phyloP scores from a whole-genome alignment of 1,140 invertebrate genomes.

The Papilio polyxenes region DNA sequence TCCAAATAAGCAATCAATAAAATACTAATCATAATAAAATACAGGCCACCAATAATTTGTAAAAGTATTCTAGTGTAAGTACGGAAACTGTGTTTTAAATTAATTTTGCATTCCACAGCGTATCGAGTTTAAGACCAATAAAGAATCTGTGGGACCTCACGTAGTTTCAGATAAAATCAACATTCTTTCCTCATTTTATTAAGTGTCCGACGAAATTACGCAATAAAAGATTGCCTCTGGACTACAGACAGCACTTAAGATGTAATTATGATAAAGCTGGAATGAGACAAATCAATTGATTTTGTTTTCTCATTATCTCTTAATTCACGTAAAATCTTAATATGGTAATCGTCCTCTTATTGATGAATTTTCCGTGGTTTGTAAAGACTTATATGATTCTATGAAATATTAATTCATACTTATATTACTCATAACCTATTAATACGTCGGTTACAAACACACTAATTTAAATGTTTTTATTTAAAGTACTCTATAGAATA shows the following conservation, averaged over 20 bases:
- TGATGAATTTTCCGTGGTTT: background rate
- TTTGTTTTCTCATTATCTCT: background rate
- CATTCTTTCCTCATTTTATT: slow-evolving; percentile 22
- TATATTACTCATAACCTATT: no score
- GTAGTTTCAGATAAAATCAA: slow-evolving; percentile 13
- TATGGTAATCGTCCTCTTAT: background rate
- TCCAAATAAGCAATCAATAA: no score
- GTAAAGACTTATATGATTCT: background rate
- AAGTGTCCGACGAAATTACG: slow-evolving; percentile 19
- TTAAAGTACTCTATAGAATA: no score
- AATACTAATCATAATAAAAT: no score
- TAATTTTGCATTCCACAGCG: background rate
- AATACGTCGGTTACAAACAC: no score
- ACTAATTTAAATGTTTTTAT: no score
- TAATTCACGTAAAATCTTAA: background rate
- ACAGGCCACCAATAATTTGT: background rate
- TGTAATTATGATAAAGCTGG: slow-evolving; percentile 10
- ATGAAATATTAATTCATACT: no score
- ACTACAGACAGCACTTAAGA: slow-evolving; percentile 19
- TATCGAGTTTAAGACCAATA: slow-evolving; percentile 8
- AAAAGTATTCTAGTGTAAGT: background rate
- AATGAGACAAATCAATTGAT: slow-evolving; percentile 22
- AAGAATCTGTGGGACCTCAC: slow-evolving; percentile 20
- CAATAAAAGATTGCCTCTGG: slow-evolving; percentile 8
- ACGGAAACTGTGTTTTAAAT: background rate